phyloP scores from a whole-genome alignment of 2,797 vertebrate species.

The Spinus olivaceus region DNA sequence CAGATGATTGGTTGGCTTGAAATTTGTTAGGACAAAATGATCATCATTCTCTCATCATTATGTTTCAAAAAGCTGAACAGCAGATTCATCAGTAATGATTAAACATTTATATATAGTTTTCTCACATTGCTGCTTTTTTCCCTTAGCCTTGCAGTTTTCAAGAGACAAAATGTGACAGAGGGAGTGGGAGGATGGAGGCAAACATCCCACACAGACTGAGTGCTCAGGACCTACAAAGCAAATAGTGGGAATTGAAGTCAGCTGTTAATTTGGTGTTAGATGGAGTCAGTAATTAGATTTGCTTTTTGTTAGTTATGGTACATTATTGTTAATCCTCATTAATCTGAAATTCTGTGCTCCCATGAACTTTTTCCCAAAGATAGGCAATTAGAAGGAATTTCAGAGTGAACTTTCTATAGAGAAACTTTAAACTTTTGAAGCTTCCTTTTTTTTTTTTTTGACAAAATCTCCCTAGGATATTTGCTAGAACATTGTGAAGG shows the following conservation, averaged over 20 bases:
- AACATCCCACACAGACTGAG: background rate
- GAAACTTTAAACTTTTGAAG: background rate
- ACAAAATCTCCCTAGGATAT: background rate
- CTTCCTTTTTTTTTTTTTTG: background rate
- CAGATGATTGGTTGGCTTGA: constrained; percentile 46
- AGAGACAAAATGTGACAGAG: constrained; percentile 3
- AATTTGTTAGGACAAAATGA: constrained; percentile 61
- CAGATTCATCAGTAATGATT: constrained; percentile 62
- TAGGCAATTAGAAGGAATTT: background rate
- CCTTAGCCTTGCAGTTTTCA: constrained; percentile 50
- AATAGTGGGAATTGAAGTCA: background rate
- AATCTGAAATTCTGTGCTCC: background rate
- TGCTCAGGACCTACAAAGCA: background rate
- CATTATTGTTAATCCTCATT: background rate
- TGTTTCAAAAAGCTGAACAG: constrained; percentile 50
- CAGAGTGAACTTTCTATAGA: background rate
- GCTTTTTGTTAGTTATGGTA: background rate
- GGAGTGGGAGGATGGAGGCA: background rate
- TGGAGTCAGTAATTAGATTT: constrained; percentile 6
- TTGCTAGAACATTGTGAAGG: background rate
- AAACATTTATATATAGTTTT: constrained; percentile 66
- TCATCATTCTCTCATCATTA: constrained; percentile 55
- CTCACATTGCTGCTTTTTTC: constrained; percentile 18
- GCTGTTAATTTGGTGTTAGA: background rate
- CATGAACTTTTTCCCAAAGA: background rate